Evolutionary conservation across 2,888 invertebrate species (phyloP).

Genomic region (Morpho helenor): DNA sequence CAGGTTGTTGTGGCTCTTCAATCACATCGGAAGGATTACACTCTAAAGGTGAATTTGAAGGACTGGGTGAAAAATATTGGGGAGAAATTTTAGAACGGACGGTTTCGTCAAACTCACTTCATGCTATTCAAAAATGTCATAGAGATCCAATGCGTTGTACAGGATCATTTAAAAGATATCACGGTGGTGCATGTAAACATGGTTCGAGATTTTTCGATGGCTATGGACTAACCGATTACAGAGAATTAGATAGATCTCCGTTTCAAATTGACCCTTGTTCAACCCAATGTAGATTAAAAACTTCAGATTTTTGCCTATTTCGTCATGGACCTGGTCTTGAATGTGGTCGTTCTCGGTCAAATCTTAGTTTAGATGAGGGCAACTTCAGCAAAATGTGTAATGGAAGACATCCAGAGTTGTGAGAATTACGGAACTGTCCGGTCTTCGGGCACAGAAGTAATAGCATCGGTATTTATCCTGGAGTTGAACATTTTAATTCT

Average conservation of each 20-base stretch:
- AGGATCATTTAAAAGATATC: constrained; percentile 71
- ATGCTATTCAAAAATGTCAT: constrained; percentile 81
- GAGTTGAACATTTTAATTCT: constrained; percentile 72
- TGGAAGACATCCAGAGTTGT: constrained; percentile 73
- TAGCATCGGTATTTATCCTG: constrained; percentile 70
- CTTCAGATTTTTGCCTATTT: constrained; percentile 70
- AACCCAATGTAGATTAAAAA: constrained; percentile 68
- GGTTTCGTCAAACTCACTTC: constrained; percentile 86
- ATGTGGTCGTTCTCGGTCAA: constrained; percentile 69
- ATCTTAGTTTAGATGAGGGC: constrained; percentile 70
- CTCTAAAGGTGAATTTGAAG: constrained; percentile 81
- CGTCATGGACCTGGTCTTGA: constrained; percentile 62
- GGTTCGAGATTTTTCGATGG: constrained; percentile 67
- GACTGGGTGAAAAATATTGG: constrained; percentile 85
- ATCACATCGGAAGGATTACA: constrained; percentile 70
- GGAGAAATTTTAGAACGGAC: constrained; percentile 89
- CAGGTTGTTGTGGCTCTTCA: constrained; percentile 70
- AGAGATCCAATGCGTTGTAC: constrained; percentile 63
- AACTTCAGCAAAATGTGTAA: constrained; percentile 71
- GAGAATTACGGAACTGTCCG: constrained; percentile 75
- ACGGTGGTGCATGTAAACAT: constrained; percentile 60
- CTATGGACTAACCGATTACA: constrained; percentile 62
- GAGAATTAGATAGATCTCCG: constrained; percentile 66
- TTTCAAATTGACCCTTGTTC: constrained; percentile 74
- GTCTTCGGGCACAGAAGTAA: constrained; percentile 76